Conservation (phyloP, 2,888 invertebrate genomes). For the Incurvaria masculella region DNA sequence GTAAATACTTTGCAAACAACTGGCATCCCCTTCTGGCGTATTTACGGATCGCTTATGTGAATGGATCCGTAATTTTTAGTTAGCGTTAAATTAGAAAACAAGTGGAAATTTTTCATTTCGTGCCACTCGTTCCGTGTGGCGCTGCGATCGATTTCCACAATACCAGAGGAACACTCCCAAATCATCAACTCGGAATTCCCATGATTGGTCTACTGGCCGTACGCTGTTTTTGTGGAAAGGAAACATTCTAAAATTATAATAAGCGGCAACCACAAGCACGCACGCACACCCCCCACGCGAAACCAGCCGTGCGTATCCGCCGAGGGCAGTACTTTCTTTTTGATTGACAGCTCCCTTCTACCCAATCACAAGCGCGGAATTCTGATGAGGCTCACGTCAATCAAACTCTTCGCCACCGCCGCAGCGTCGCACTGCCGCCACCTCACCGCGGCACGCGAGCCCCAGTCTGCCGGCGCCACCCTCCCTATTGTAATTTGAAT, state of each 20-base stretch:
- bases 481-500: constrained; percentile 57
- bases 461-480: constrained; percentile 52
- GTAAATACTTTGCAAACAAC: too few species aligned
- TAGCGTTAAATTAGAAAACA: too few species aligned
- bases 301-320: constrained; percentile 30
- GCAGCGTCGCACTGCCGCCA: constrained; percentile 32
- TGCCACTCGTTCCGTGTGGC: too few species aligned
- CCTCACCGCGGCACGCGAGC: constrained; percentile 35
- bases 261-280: constrained; percentile 1
- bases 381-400: constrained; percentile 77
- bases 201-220: too few species aligned
- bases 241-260: background rate
- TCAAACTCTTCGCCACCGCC: constrained; percentile 45
- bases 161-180: too few species aligned
- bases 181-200: too few species aligned
- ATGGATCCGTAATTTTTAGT: too few species aligned
- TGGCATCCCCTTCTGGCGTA: too few species aligned
- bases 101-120: too few species aligned
- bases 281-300: background rate
- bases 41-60: too few species aligned
- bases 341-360: constrained; percentile 79
- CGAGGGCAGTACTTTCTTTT: constrained; percentile 52
- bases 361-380: constrained; percentile 73
- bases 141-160: too few species aligned
- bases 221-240: background rate